phyloP scores from a whole-genome alignment of 2,113 vertebrate genomes.

The Balaenoptera acutorostrata region DNA sequence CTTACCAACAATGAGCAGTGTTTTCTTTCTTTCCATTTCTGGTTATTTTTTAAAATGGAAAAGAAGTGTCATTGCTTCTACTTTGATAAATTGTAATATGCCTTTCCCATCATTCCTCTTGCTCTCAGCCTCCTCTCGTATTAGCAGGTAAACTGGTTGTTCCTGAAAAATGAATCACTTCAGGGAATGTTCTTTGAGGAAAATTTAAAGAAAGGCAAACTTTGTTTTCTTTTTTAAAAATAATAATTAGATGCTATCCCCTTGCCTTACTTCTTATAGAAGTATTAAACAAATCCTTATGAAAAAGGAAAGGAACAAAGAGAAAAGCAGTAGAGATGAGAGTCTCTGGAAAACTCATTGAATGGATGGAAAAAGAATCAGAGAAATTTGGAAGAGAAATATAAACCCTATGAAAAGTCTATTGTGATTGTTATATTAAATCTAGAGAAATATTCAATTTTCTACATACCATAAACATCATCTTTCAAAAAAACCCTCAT shows the following conservation, averaged over 20 bases:
- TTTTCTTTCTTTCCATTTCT: background rate
- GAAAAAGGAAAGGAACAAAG: background rate
- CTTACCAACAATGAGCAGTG: background rate
- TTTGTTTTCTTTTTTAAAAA: background rate
- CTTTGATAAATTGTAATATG: background rate
- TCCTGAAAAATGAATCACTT: background rate
- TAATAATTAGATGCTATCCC: background rate
- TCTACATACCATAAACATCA: background rate
- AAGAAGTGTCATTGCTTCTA: background rate
- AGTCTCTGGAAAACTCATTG: background rate
- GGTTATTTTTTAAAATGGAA: background rate
- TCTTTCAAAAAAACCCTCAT: background rate
- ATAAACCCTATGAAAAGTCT: background rate
- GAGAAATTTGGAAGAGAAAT: background rate
- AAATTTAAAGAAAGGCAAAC: background rate
- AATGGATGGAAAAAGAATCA: background rate
- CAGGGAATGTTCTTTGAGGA: background rate
- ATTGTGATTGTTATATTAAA: background rate
- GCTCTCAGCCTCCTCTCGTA: background rate
- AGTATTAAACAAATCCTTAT: background rate
- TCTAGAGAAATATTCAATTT: conserved; percentile 21
- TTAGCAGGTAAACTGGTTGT: background rate
- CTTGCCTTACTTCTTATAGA: background rate
- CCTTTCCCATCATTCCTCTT: background rate
- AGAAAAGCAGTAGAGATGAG: background rate